Conservation (phyloP, 2,888 invertebrate species). For the Scaptomyza caliginosa region DNA sequence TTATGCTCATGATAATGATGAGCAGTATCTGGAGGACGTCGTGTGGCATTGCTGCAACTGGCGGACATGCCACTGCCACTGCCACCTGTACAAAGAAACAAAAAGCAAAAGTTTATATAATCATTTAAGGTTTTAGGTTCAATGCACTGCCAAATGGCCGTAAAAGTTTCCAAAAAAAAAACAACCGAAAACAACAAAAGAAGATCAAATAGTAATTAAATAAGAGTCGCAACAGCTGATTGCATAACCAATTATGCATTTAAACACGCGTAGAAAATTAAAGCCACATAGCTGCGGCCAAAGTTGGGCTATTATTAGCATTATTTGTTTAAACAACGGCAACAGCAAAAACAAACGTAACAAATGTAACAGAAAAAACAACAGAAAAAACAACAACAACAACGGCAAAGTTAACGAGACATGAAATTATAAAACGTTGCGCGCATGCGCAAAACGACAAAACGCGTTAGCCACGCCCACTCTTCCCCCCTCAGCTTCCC, state of each 20-base stretch:
- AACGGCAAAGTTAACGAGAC: slow-evolving; percentile 49
- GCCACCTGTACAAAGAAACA: background rate
- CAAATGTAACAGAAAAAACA: slow-evolving; percentile 29
- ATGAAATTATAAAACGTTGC: slow-evolving; percentile 69
- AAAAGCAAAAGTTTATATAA: slow-evolving; percentile 9
- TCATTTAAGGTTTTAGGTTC: slow-evolving; percentile 25
- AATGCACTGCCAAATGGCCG: slow-evolving; percentile 9
- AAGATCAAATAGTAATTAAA: slow-evolving; percentile 30
- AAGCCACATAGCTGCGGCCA: slow-evolving; percentile 19
- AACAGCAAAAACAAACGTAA: slow-evolving; percentile 22
- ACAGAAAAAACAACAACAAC: slow-evolving; percentile 14
- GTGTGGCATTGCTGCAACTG: slow-evolving; percentile 27
- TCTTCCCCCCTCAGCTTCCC: slow-evolving; percentile 2
- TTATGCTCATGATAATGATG: slow-evolving; percentile 80
- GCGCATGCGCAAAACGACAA: slow-evolving; percentile 53
- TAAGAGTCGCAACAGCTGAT: slow-evolving; percentile 29
- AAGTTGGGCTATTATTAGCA: slow-evolving; percentile 41
- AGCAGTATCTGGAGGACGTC: slow-evolving; percentile 56
- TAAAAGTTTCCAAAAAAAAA: slow-evolving; percentile 23
- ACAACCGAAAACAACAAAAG: background rate
- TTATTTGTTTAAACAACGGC: background rate
- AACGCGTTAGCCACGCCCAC: slow-evolving; percentile 21
- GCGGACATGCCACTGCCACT: slow-evolving; percentile 6
- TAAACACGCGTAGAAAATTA: slow-evolving; percentile 46
- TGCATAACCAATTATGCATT: slow-evolving; percentile 56